phyloP scores from a whole-genome alignment of 1,140 invertebrate genomes.

The Trichogramma pretiosum region DNA sequence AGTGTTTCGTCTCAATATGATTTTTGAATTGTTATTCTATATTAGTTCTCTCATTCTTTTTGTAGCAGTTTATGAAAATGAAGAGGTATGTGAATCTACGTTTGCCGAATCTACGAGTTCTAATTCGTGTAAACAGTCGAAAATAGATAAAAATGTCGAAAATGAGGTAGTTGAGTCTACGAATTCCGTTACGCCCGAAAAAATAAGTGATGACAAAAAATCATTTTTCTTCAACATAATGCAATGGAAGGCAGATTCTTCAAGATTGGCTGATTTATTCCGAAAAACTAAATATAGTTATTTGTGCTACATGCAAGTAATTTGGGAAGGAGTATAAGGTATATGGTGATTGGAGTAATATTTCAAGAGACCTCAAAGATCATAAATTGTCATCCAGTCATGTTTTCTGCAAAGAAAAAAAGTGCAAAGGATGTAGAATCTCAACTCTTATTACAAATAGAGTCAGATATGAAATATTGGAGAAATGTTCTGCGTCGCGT shows the following conservation, averaged over 20 bases:
- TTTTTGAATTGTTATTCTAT: too few species aligned
- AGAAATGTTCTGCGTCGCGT: too few species aligned
- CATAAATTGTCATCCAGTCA: slow-evolving; percentile 11
- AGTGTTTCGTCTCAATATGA: too few species aligned
- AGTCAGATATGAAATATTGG: slow-evolving; percentile 18
- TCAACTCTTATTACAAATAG: slow-evolving; percentile 6
- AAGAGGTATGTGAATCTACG: too few species aligned
- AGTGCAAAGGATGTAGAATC: background rate
- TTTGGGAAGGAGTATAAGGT: background rate
- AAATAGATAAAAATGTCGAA: slow-evolving; percentile 1
- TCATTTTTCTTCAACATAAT: slow-evolving; percentile 12
- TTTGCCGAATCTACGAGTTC: background rate
- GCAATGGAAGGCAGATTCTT: slow-evolving; percentile 15
- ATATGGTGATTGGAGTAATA: slow-evolving; percentile 2
- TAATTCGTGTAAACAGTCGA: background rate
- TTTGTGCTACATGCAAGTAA: background rate
- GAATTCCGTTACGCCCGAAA: slow-evolving; percentile 9
- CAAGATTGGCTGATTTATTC: slow-evolving; percentile 18
- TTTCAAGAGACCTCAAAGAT: background rate
- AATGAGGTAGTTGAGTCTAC: slow-evolving; percentile 16
- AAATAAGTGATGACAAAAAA: slow-evolving; percentile 16
- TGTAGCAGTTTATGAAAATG: too few species aligned
- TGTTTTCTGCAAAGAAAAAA: slow-evolving; percentile 14
- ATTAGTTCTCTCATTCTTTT: too few species aligned
- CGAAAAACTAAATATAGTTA: slow-evolving; percentile 5